Evolutionary conservation across 2,113 vertebrate species (phyloP).

Genomic region (Alouatta palliata): DNA sequence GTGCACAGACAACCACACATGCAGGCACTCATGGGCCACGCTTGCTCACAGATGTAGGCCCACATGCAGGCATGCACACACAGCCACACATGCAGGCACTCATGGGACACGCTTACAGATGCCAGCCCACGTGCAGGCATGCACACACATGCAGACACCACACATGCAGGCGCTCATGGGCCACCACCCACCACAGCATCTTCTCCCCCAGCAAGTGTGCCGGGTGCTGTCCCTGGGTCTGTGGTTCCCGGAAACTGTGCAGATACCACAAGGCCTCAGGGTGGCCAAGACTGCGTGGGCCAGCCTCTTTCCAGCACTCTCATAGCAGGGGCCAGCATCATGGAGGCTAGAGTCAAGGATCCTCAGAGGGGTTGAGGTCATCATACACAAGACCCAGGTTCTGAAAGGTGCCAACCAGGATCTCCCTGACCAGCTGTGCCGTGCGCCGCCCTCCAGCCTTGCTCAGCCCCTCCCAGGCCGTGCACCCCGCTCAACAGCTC

Average conservation of each 20-base stretch:
- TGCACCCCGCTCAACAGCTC: rapidly evolving
- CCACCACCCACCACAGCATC: not conserved
- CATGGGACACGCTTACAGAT: no score
- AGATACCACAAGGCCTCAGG: rapidly evolving
- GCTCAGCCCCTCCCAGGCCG: rapidly evolving
- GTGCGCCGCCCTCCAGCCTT: not conserved
- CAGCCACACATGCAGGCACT: no score
- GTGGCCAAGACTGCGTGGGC: not conserved
- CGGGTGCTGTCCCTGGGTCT: not conserved
- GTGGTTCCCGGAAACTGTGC: no score
- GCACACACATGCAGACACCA: not conserved
- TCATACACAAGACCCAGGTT: not conserved
- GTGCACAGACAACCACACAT: not conserved
- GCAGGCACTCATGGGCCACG: not conserved
- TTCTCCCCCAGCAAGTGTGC: not conserved
- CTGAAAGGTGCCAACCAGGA: no score
- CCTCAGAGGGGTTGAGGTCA: not conserved
- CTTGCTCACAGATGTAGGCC: no score
- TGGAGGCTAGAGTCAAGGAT: no score
- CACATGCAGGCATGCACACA: no score
- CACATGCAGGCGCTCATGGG: not conserved
- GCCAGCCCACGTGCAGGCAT: not conserved
- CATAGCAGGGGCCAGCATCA: no score
- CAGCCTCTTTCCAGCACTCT: not conserved
- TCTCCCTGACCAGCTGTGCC: no score